Percentiles rank a stretch among this genome's conserved stretches.
Conservation (phyloP, 2,888 invertebrate species). For the Girardia tigrina region DNA sequence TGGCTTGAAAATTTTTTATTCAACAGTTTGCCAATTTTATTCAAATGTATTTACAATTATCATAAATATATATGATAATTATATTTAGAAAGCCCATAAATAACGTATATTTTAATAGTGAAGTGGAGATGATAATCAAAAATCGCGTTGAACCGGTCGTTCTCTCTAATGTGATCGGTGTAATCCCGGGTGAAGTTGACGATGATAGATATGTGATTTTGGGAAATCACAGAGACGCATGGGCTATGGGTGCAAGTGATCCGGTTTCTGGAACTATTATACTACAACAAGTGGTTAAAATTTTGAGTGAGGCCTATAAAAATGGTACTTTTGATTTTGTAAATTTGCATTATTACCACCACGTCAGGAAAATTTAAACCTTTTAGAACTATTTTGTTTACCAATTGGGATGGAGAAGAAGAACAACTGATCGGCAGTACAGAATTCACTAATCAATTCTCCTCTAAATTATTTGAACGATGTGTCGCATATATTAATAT, state of each 20-base stretch:
- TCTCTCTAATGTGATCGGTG: constrained; percentile 16
- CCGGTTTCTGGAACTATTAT: constrained; percentile 36
- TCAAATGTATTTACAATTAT: too few species aligned
- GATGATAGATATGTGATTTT: constrained; percentile 36
- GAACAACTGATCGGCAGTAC: constrained; percentile 37
- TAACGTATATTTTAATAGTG: too few species aligned
- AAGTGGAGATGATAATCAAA: background rate
- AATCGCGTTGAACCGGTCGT: background rate
- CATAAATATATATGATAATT: too few species aligned
- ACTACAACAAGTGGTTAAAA: constrained; percentile 32
- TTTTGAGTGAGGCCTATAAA: constrained; percentile 15
- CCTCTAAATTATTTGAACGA: constrained; percentile 43
- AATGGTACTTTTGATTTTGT: background rate
- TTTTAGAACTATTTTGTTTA: constrained; percentile 35
- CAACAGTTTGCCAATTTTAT: too few species aligned
- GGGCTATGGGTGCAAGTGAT: constrained; percentile 36
- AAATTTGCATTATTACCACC: background rate
- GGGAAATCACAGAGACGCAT: constrained; percentile 37
- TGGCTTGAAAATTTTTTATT: too few species aligned
- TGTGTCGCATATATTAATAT: constrained; percentile 52
- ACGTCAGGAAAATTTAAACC: constrained; percentile 34
- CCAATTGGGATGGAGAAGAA: constrained; percentile 38
- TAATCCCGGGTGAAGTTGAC: background rate
- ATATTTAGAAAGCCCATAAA: too few species aligned
- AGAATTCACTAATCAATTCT: constrained; percentile 37